These are phyloP conservation scores for Sogatella furcifera DNA, from an alignment of 1,140 invertebrate species.

Conservation along the genomic window DNA sequence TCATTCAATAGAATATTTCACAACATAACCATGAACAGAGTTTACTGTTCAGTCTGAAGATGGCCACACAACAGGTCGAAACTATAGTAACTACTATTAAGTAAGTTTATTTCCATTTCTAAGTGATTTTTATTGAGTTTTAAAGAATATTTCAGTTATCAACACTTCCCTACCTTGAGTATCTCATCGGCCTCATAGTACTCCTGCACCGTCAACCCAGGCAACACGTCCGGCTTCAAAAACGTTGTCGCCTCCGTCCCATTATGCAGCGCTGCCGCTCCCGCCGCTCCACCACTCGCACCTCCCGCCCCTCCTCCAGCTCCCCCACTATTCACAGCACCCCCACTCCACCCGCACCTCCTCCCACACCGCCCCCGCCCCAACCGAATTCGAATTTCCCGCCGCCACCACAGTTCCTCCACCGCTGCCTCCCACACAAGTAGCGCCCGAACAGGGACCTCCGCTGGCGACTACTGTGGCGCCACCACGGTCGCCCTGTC, in stretches of 20 bases:
- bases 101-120: no score
- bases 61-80: no score
- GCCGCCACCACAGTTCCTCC: no score
- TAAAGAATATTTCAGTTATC: no score
- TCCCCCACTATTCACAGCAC: conserved; percentile 32
- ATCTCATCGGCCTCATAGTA: conserved; percentile 93
- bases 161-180: conserved; percentile 79
- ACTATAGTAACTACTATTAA: no score
- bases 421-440: no score
- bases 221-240: conserved; percentile 75
- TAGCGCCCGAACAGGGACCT: not conserved
- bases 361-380: conserved; percentile 11
- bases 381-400: no score
- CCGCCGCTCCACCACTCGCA: conserved; percentile 28
- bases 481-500: conserved; percentile 29
- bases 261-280: conserved; percentile 48
- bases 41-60: no score
- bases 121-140: no score
- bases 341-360: conserved; percentile 28
- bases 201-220: conserved; percentile 76
- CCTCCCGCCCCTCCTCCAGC: conserved; percentile 27
- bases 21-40: no score
- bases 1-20: no score
- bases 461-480: conserved; percentile 31
- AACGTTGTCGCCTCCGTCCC: conserved; percentile 69